A percentile compares a stretch with the other conserved stretches of the same genome.
Evolutionary conservation across 2,888 invertebrate species (phyloP).

Genomic region (Spialia ferax): DNA sequence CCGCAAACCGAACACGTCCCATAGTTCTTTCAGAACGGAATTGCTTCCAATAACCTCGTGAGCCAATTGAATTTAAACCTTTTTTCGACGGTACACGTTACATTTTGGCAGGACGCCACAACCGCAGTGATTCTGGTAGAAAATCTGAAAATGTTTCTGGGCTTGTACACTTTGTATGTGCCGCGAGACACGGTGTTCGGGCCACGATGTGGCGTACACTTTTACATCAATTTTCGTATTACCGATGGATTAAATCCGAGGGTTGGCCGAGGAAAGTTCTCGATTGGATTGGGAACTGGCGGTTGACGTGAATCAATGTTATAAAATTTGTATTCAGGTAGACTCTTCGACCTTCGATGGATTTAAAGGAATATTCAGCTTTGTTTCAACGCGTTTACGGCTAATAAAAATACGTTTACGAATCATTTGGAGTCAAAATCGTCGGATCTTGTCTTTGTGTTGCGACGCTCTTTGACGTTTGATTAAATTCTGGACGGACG

Average conservation of each 20-base stretch:
- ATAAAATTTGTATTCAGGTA: slow-evolving; percentile 82
- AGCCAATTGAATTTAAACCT: slow-evolving; percentile 78
- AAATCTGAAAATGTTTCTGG: slow-evolving; percentile 69
- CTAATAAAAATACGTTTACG: slow-evolving; percentile 43
- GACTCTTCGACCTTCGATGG: slow-evolving; percentile 64
- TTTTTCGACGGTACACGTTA: slow-evolving; percentile 64
- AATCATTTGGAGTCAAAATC: slow-evolving; percentile 32
- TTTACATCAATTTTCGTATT: slow-evolving; percentile 86
- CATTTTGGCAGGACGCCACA: slow-evolving; percentile 36
- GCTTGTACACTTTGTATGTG: slow-evolving; percentile 64
- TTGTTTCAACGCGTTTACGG: slow-evolving; percentile 39
- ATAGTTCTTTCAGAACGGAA: slow-evolving; percentile 82
- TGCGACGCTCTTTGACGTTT: slow-evolving; percentile 18
- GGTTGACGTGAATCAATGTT: slow-evolving; percentile 78
- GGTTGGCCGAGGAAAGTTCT: slow-evolving; percentile 62
- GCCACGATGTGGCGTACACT: slow-evolving; percentile 68
- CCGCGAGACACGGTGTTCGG: slow-evolving; percentile 46
- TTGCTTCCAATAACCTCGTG: slow-evolving; percentile 68
- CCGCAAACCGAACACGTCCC: slow-evolving; percentile 73
- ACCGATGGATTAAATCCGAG: slow-evolving; percentile 79
- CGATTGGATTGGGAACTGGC: slow-evolving; percentile 73
- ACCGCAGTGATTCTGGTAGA: slow-evolving; percentile 68
- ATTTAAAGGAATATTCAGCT: slow-evolving; percentile 66
- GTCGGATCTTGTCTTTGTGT: slow-evolving; percentile 2
- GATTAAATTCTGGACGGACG: slow-evolving; percentile 27